Evolutionary conservation across 2,113 vertebrate genomes (phyloP), one percentile per base, ranked within the genome.

Genomic region (Cnemophilus loriae): DNA sequence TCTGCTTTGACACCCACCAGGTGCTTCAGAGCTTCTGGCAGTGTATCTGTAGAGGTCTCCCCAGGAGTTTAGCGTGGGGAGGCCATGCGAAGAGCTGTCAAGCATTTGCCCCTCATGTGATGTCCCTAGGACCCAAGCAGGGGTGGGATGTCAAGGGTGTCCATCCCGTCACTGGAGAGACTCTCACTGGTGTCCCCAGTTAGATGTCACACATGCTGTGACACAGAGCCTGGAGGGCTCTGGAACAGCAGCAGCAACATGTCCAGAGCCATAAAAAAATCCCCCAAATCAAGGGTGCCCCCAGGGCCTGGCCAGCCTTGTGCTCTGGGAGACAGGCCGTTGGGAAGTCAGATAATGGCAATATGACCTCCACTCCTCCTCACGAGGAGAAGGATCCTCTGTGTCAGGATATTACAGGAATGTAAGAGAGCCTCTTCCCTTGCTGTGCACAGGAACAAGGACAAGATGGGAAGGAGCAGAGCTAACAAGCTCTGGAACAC

Each of bases 61-160:
- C 11, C 42, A 47, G 64, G 33, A 24, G 73, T 52, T 86, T 1
- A 6, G 16, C 0, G 1, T 21, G 44, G 1, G 35, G 8, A 78
- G 15, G 49, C 55, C 74, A 32, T 53, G 20, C 2, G 7, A 24
- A 61, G 16, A 2, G 3, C 50, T n/a, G 53, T 22, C 11, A 52
- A 81, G 53, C 5, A 2, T 39, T 46, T 55, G 15, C n/a, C 33
- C 8, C 50, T 61, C 17, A 0, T 23, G 30, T 60, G 35, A 42
- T 0, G 0, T 23, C 23, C 19, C 30, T 30, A 23, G 28, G 22
- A 60, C 15, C 3, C 6, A 44, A 59, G 42, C 23, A 78, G 23
- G 14, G n/a, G 18, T 9, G 3, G 20, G 55, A 49, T 32, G 6
- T 41, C 84, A 24, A 22, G 56, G 24, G 9, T 57, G 32, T 52